These are phyloP conservation scores for Drosophila pruinosa DNA, from an alignment of 1,140 invertebrate species.

Conservation along the genomic window DNA sequence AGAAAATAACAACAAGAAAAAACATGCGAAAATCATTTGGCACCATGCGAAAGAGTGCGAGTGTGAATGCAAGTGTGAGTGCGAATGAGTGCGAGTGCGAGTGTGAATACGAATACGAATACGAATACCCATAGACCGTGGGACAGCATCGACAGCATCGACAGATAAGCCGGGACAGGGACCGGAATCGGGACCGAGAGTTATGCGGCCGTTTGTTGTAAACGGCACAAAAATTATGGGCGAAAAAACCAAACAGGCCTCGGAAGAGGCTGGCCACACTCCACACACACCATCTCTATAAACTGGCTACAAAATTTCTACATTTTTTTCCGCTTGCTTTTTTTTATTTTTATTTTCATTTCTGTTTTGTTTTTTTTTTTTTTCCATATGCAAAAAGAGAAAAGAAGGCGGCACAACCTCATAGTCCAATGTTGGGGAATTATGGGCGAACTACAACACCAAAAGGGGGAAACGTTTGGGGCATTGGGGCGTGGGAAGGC, in stretches of 20 bases:
- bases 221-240: slow-evolving; percentile 74
- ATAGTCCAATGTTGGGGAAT: background rate
- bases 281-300: slow-evolving; percentile 63
- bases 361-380: slow-evolving; percentile 10
- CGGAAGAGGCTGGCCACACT: slow-evolving; percentile 21
- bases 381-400: slow-evolving; percentile 17
- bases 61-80: background rate
- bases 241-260: slow-evolving; percentile 72
- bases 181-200: slow-evolving; percentile 16
- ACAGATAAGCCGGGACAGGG: slow-evolving; percentile 54
- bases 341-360: too few relatives aligned
- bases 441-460: background rate
- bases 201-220: slow-evolving; percentile 76
- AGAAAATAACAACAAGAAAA: slow-evolving; percentile 44
- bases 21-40: slow-evolving; percentile 78
- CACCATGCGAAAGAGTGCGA: slow-evolving; percentile 33
- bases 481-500: background rate
- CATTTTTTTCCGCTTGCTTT: slow-evolving; percentile 30
- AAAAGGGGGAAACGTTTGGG: background rate
- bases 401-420: slow-evolving; percentile 22
- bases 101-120: slow-evolving; percentile 3
- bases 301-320: slow-evolving; percentile 78
- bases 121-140: slow-evolving; percentile 27
- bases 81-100: slow-evolving; percentile 9
- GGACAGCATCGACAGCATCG: slow-evolving; percentile 45